phyloP scores from a whole-genome alignment of 2,797 vertebrate genomes.

The Emys orbicularis region DNA sequence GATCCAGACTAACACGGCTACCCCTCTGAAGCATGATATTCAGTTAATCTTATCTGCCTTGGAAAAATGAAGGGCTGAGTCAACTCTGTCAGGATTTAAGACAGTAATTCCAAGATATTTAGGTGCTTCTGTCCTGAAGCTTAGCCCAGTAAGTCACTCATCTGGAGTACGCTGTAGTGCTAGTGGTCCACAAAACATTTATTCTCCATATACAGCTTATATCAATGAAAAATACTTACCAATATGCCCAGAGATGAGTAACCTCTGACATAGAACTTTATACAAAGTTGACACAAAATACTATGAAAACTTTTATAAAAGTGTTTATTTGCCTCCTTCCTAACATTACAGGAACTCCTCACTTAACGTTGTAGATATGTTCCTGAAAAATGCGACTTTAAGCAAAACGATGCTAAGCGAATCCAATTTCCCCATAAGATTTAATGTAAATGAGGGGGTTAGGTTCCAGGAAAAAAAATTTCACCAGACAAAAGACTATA shows the following conservation, averaged over 20 bases:
- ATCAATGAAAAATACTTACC: background rate
- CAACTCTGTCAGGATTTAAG: rapidly evolving
- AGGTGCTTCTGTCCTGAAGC: background rate
- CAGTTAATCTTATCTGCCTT: background rate
- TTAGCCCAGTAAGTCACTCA: background rate
- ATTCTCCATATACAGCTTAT: background rate
- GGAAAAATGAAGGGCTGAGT: background rate
- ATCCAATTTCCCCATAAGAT: too few species aligned
- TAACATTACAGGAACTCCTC: too few species aligned
- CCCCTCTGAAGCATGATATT: background rate
- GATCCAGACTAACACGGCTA: too few species aligned
- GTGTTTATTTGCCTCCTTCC: background rate
- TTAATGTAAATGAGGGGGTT: too few species aligned
- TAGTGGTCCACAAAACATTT: background rate
- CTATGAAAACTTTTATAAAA: background rate
- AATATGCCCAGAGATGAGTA: background rate
- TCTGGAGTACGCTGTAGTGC: background rate
- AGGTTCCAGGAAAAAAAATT: too few species aligned
- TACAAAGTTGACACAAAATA: background rate
- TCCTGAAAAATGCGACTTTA: too few species aligned
- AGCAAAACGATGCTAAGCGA: too few species aligned
- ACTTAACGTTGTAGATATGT: too few species aligned
- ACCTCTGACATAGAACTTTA: background rate
- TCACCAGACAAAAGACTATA: too few species aligned
- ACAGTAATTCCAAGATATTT: background rate